Evolutionary conservation across 53 echinoderm and acorn worm species (phyloP).

Genomic region (Hippasteria phrygiana): DNA sequence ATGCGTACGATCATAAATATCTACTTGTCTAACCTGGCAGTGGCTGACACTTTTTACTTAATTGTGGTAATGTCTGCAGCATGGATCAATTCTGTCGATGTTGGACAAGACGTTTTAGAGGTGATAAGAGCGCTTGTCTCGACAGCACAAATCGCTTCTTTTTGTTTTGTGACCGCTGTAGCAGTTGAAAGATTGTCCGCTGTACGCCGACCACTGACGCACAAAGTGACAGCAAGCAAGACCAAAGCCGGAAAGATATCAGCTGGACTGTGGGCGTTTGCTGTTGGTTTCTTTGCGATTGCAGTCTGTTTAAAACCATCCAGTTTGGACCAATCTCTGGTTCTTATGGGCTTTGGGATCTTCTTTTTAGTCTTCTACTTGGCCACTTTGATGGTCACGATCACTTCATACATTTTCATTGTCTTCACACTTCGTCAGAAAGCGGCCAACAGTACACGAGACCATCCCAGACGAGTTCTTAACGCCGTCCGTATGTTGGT

Average conservation of each 20-base stretch:
- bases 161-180: not conserved
- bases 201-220: not conserved
- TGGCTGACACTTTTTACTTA: not conserved
- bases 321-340: not conserved
- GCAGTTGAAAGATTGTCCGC: constrained; percentile 1
- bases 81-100: not conserved
- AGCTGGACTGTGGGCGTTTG: not conserved
- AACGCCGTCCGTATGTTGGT: not conserved
- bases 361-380: not conserved
- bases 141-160: not conserved
- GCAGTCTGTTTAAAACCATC: not conserved
- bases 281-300: not conserved
- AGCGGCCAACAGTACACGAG: not conserved
- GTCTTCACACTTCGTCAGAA: not conserved
- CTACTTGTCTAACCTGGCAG: not conserved
- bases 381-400: not conserved
- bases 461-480: too few relatives aligned
- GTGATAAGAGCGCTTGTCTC: not conserved
- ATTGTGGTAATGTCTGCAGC: not conserved
- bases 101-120: not conserved
- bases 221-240: not conserved
- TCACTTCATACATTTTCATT: not conserved
- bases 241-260: not conserved
- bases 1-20: not conserved
- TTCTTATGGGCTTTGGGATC: not conserved